phyloP scores from a whole-genome alignment of 2,113 vertebrate genomes.

The Pongo pygmaeus region DNA sequence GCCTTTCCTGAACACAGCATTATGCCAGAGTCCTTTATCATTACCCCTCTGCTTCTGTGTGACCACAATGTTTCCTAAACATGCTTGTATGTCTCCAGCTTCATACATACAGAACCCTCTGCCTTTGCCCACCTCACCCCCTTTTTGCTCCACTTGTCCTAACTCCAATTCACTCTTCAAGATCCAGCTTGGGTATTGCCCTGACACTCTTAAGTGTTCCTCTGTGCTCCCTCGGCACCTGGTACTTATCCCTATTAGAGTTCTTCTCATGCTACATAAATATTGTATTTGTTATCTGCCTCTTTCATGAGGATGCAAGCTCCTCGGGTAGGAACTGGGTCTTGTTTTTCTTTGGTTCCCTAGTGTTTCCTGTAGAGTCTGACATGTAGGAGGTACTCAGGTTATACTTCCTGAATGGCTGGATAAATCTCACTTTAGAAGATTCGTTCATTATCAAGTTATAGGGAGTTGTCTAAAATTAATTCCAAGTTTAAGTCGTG shows the following conservation, averaged over 20 bases:
- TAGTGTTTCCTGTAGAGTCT: background rate
- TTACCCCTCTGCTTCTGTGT: background rate
- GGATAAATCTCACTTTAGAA: background rate
- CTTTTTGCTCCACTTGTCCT: background rate
- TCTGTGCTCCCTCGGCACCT: background rate
- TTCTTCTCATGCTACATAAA: rapidly evolving
- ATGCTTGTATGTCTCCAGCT: background rate
- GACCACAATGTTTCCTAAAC: background rate
- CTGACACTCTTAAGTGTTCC: background rate
- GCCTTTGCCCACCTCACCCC: background rate
- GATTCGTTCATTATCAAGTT: background rate
- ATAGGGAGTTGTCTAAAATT: background rate
- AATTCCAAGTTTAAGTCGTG: background rate
- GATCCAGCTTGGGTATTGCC: background rate
- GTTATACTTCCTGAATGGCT: background rate
- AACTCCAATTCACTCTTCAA: background rate
- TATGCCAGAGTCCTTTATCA: too few relatives aligned
- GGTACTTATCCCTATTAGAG: background rate
- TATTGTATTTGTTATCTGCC: background rate
- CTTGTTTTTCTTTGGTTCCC: background rate
- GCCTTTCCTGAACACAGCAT: background rate
- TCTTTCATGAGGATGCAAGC: background rate
- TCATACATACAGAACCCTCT: background rate
- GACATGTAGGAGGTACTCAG: background rate
- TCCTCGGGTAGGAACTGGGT: background rate